These are phyloP conservation scores for Sterrhoptilus dennistouni DNA, from an alignment of 2,113 vertebrate species.

Conservation along the genomic window DNA sequence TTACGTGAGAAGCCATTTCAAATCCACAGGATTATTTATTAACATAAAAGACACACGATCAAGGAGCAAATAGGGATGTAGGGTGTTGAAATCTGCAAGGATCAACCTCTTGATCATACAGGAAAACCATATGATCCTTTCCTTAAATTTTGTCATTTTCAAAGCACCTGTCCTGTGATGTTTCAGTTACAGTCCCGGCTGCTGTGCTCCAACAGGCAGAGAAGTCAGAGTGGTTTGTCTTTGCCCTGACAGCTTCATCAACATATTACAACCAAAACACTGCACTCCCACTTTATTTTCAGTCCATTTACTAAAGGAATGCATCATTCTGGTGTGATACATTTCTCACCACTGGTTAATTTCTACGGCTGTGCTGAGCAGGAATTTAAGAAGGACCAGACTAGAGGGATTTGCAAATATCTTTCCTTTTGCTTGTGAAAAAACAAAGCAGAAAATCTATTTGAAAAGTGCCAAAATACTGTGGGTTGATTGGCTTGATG, in stretches of 20 bases:
- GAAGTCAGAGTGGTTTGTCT: background rate
- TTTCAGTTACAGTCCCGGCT: background rate
- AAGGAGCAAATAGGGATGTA: background rate
- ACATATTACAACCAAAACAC: background rate
- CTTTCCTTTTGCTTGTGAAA: background rate
- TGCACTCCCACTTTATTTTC: background rate
- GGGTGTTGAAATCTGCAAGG: background rate
- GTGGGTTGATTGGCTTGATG: background rate
- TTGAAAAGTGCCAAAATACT: background rate
- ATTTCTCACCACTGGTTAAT: background rate
- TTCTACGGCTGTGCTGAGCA: background rate
- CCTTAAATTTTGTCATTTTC: background rate
- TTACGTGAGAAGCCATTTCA: background rate
- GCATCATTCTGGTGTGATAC: background rate
- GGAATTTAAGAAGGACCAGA: background rate
- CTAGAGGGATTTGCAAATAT: background rate
- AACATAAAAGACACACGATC: background rate
- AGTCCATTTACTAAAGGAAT: background rate
- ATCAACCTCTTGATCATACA: background rate
- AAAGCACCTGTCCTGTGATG: background rate
- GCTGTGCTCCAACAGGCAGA: background rate
- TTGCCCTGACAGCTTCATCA: slow-evolving; percentile 30
- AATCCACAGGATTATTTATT: background rate
- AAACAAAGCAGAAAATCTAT: background rate
- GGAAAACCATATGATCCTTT: background rate